Base-by-base conservation (phyloP, 1,140 invertebrate genomes). In the Leguminivora glycinivorella region DNA sequence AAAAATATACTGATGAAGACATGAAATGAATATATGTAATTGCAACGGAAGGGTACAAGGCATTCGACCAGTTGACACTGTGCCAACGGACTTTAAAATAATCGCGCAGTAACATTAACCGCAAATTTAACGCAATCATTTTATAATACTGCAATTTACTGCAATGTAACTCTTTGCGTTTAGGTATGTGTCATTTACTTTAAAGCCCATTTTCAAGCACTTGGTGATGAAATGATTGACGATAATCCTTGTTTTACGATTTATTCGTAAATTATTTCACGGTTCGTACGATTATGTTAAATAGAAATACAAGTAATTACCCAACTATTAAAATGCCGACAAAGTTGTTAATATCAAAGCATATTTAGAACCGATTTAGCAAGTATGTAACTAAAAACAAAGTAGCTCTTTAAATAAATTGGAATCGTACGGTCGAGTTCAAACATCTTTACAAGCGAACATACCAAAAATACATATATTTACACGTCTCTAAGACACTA, bases 1-100 rank as follows among this genome's bases (percentile, higher is more conserved):
- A 78, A 81, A 84, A 63, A 77, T 77, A 75, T 81, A 86, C 80
- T 71, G 72, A 90, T 77, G 79, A 91, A 91, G 87, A 87, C 72
- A 79, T 88, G 69, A 83, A 91, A 91, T 88, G 47, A 89, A 87
- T 85, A 85, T 85, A 87, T 85, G 84, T 85, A 85, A 87, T 88
- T 88, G 88, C 88, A 91, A 91, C 79, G 66, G 69, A 89, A 90
- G 72, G 69, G 76, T 83, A 68, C 82, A 79, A 84, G 82, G 77
- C 74, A 66, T 69, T 69, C 66, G 66, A 67, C 14, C 38, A 5
- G 22, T 63, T 63, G 58, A 63, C 58, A 29, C 17, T n/a, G 58
- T 29, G 58, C 58, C 58, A 63, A 63, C 58, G 58, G 31, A 43
- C 67, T 68, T 68, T 25, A 22, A 68, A 68, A 68, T 68, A 68